A percentile compares a stretch with the other conserved stretches of the same genome.
These are phyloP conservation scores for Euwallacea similis DNA, from an alignment of 1,140 invertebrate species.

Conservation along the genomic window DNA sequence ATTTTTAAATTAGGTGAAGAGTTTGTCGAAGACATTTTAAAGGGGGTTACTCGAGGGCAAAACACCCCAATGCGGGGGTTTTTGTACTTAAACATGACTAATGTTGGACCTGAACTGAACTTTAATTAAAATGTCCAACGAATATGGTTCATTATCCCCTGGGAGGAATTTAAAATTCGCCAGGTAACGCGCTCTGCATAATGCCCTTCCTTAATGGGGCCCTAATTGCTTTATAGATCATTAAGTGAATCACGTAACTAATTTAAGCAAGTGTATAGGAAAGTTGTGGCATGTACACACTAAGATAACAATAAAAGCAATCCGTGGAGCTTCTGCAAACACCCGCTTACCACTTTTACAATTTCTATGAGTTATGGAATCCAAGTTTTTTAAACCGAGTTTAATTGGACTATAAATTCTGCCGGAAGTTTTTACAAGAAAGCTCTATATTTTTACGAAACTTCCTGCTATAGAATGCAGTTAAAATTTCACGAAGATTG, in stretches of 20 bases:
- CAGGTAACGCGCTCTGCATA: conserved; percentile 1
- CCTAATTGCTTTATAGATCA: conserved; percentile 1
- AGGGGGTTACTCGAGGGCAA: too few species aligned
- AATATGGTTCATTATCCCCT: background rate
- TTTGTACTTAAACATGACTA: too few species aligned
- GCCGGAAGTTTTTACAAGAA: conserved; percentile 25
- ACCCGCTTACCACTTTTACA: background rate
- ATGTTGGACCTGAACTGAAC: too few species aligned
- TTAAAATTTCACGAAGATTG: conserved; percentile 31
- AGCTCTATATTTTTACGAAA: conserved; percentile 27
- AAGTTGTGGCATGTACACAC: background rate
- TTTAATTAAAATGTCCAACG: conserved; percentile 3
- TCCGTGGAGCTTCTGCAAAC: background rate
- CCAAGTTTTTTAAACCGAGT: conserved; percentile 27
- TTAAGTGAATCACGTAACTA: conserved; percentile 5
- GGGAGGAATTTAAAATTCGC: conserved; percentile 1
- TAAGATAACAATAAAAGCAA: background rate
- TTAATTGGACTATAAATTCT: conserved; percentile 31
- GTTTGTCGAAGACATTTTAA: too few species aligned
- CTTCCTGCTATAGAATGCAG: conserved; percentile 26
- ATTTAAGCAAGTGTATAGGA: background rate
- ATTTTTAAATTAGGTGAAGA: too few species aligned
- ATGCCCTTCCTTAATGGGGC: background rate
- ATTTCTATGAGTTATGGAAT: conserved; percentile 18
- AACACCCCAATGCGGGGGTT: too few species aligned